Conservation (phyloP, 2,888 invertebrate species). For the Pecten maximus region DNA sequence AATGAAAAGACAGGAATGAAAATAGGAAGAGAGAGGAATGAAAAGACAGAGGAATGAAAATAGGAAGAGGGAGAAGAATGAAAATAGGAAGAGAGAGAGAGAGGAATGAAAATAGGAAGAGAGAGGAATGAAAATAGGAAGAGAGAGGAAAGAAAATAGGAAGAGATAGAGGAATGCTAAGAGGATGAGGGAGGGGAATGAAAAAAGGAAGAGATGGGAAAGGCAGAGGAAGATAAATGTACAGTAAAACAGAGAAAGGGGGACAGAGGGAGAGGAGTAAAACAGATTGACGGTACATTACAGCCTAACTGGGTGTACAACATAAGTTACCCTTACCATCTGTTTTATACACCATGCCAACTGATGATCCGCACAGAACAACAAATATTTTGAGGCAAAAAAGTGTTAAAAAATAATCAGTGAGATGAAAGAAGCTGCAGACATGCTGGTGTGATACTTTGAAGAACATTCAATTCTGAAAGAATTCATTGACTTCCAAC, state of each 20-base stretch:
- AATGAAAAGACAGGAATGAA: not conserved
- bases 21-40: conserved; percentile 20
- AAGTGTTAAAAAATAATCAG: conserved; percentile 27
- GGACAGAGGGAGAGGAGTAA: not conserved
- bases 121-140: too few species aligned
- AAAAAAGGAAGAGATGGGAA: too few species aligned
- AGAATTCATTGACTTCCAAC: not conserved
- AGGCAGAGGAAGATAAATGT: conserved; percentile 26
- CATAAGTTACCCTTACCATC: not conserved
- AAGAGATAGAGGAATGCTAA: not conserved
- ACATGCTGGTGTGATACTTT: not conserved
- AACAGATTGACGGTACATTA: conserved; percentile 46
- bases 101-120: too few species aligned
- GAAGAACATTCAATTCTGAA: not conserved
- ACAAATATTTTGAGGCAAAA: conserved; percentile 10
- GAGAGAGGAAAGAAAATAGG: not conserved
- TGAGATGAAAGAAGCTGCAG: not conserved
- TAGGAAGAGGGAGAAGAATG: conserved; percentile 30
- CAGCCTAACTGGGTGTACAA: not conserved
- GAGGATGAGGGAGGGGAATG: not conserved
- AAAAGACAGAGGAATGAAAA: conserved; percentile 31
- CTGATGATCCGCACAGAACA: not conserved
- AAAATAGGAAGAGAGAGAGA: not conserved
- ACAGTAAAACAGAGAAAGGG: conserved; percentile 23
- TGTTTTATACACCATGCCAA: not conserved